phyloP scores from a whole-genome alignment of 2,797 vertebrate genomes.

The Enteromius treurensis region DNA sequence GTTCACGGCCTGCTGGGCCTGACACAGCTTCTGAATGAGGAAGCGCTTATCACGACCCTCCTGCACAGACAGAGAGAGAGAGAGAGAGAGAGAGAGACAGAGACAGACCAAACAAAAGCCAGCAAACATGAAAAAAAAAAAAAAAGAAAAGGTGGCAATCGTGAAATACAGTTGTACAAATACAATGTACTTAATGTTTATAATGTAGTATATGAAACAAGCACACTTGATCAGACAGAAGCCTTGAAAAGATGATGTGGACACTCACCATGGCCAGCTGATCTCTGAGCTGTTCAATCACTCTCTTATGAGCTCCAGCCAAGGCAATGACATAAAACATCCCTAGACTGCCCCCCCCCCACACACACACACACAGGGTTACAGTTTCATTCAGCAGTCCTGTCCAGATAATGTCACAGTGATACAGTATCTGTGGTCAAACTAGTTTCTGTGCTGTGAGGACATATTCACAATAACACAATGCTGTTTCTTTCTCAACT shows the following conservation, averaged over 20 bases:
- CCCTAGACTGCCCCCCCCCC: constrained; percentile 86
- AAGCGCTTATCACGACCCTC: constrained; percentile 88
- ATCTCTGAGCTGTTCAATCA: constrained; percentile 87
- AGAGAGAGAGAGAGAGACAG: too few species aligned
- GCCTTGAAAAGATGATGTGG: not conserved
- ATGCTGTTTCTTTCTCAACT: too few species aligned
- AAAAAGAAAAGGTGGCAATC: too few species aligned
- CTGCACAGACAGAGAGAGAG: constrained; percentile 67
- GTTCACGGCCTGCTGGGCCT: constrained; percentile 72
- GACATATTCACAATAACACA: too few species aligned
- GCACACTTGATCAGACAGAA: not conserved
- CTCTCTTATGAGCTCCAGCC: constrained; percentile 89
- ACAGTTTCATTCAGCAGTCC: too few species aligned
- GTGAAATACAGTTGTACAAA: not conserved
- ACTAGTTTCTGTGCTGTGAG: too few species aligned
- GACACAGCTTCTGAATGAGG: constrained; percentile 85
- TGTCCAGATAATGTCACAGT: too few species aligned
- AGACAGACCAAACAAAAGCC: too few species aligned
- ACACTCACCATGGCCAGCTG: constrained; percentile 86
- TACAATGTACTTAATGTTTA: not conserved
- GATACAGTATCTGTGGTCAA: too few species aligned
- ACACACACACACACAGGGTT: constrained; percentile 40
- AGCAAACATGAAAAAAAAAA: too few species aligned
- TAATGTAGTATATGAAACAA: too few species aligned
- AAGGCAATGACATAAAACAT: constrained; percentile 95